A percentile compares a stretch with the other conserved stretches of the same genome.
Conservation (phyloP, 2,888 invertebrate genomes). For the Drosophila melanocephala region DNA sequence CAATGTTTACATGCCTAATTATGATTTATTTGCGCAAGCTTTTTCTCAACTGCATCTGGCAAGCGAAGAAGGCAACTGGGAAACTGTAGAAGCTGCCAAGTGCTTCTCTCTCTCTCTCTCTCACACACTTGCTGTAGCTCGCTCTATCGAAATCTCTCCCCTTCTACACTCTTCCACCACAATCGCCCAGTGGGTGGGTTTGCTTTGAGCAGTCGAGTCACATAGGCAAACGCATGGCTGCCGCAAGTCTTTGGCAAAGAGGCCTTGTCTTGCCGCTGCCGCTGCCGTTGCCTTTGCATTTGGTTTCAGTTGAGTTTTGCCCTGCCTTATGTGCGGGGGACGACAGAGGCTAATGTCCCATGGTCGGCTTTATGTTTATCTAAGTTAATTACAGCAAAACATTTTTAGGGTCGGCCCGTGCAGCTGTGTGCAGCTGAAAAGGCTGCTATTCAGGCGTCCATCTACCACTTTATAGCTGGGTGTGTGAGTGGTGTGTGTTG, state of each 20-base stretch:
- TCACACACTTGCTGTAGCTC: not conserved
- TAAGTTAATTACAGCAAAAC: constrained; percentile 82
- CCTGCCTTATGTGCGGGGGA: constrained; percentile 4
- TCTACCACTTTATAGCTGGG: constrained; percentile 35
- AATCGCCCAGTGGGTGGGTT: constrained; percentile 28
- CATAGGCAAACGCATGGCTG: constrained; percentile 40
- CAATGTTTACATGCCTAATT: constrained; percentile 74
- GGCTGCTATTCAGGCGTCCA: constrained; percentile 47
- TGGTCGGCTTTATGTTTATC: constrained; percentile 71
- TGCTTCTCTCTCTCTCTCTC: not conserved
- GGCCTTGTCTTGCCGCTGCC: constrained; percentile 3
- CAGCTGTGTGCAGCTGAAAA: constrained; percentile 55
- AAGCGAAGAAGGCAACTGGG: constrained; percentile 33
- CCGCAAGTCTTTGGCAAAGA: constrained; percentile 34
- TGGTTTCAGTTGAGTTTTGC: not conserved
- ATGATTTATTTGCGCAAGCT: constrained; percentile 74
- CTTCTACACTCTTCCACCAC: constrained; percentile 3
- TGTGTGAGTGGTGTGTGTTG: constrained; percentile 18
- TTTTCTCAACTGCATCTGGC: constrained; percentile 58
- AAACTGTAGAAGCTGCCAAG: constrained; percentile 25
- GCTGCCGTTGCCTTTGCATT: not conserved
- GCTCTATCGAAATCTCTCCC: not conserved
- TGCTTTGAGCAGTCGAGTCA: constrained; percentile 14
- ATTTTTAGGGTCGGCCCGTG: constrained; percentile 66
- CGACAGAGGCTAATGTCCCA: constrained; percentile 62